phyloP scores from a whole-genome alignment of 2,888 invertebrate genomes.

The Pinctada fucata region DNA sequence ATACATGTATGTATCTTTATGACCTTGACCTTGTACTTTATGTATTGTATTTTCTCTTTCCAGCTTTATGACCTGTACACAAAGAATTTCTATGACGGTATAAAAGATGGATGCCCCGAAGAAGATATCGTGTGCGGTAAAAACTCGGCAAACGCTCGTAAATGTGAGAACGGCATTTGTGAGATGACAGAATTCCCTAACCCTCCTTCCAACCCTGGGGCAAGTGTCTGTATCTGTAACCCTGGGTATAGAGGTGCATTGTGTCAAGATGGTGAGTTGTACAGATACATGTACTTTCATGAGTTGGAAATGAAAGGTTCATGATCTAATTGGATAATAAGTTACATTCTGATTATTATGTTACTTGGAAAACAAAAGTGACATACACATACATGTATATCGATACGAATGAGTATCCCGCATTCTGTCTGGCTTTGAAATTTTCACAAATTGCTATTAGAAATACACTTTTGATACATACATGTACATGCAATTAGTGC shows the following conservation, averaged over 20 bases:
- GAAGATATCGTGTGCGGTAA: constrained; percentile 89
- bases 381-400: too few relatives aligned
- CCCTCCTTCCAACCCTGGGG: constrained; percentile 27
- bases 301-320: too few relatives aligned
- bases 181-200: constrained; percentile 79
- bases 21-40: too few relatives aligned
- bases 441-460: too few relatives aligned
- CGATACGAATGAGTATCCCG: too few relatives aligned
- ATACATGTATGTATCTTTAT: too few relatives aligned
- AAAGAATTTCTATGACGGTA: constrained; percentile 80
- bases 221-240: constrained; percentile 91
- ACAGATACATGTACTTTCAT: background rate
- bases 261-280: constrained; percentile 74
- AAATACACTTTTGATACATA: too few relatives aligned
- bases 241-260: constrained; percentile 92
- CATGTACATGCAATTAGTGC: too few relatives aligned
- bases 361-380: too few relatives aligned
- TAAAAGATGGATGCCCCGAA: constrained; percentile 87
- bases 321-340: too few relatives aligned
- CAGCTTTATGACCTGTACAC: constrained; percentile 90
- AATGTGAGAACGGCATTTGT: constrained; percentile 57
- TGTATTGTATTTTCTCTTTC: constrained; percentile 33
- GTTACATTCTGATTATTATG: too few relatives aligned
- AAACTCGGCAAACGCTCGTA: constrained; percentile 34
- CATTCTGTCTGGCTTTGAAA: too few relatives aligned